A percentile compares a stretch with the other conserved stretches of the same genome.
Evolutionary conservation across 2,888 invertebrate genomes (phyloP).

Genomic region (Celastrina argiolus): DNA sequence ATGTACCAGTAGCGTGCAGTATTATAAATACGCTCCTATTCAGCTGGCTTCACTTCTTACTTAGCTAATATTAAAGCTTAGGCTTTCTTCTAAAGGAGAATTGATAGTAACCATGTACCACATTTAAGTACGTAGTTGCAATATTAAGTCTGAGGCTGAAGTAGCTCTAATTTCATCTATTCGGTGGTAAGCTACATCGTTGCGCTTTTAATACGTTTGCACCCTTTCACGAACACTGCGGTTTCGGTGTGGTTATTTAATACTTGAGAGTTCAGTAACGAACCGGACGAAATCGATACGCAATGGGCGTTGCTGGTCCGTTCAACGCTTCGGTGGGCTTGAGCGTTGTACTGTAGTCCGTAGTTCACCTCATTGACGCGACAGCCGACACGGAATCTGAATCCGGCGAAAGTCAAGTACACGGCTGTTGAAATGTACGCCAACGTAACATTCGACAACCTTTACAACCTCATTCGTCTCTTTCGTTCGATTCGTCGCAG

Average conservation of each 20-base stretch:
- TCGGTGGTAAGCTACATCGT: not conserved
- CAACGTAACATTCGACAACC: slow-evolving; percentile 21
- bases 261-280: slow-evolving; percentile 47
- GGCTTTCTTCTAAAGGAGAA: no score
- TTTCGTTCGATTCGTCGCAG: not conserved
- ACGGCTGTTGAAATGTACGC: slow-evolving; percentile 60
- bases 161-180: not conserved
- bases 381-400: slow-evolving; percentile 67
- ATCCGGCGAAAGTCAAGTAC: slow-evolving; percentile 72
- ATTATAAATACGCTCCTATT: no score
- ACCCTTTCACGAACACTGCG: slow-evolving; percentile 24
- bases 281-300: slow-evolving; percentile 67
- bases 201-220: not conserved
- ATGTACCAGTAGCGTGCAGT: no score
- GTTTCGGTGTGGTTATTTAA: slow-evolving; percentile 51
- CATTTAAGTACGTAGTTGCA: no score
- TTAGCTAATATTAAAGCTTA: no score
- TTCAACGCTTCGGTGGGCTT: slow-evolving; percentile 63
- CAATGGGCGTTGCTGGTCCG: slow-evolving; percentile 44
- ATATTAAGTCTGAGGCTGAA: no score
- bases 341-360: slow-evolving; percentile 58
- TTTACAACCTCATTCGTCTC: not conserved
- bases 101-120: no score
- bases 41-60: no score
- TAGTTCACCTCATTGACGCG: slow-evolving; percentile 65